These are phyloP conservation scores for Limnothrissa miodon DNA, from an alignment of 2,113 vertebrate species.

Conservation along the genomic window DNA sequence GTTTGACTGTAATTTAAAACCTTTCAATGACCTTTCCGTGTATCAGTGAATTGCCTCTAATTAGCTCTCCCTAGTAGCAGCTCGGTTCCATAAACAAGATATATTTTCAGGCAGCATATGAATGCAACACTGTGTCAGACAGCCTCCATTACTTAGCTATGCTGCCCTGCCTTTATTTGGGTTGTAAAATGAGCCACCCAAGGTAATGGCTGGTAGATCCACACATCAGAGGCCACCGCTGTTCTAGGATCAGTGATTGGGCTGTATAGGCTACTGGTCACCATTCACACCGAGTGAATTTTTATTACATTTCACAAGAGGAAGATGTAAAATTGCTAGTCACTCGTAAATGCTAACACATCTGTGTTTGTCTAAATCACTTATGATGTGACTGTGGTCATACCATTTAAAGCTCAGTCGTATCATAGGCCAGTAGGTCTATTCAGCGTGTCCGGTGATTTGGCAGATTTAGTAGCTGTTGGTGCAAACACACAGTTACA, in stretches of 20 bases:
- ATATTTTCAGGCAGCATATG: not conserved
- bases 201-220: not conserved
- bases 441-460: too few species aligned
- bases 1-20: not conserved
- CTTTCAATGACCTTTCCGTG: not conserved
- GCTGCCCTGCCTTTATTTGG: not conserved
- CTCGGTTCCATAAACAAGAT: constrained; percentile 12
- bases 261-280: not conserved
- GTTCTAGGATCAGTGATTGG: not conserved
- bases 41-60: not conserved
- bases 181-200: not conserved
- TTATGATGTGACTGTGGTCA: too few species aligned
- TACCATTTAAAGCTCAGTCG: too few species aligned
- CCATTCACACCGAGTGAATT: too few species aligned
- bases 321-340: too few species aligned
- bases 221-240: not conserved
- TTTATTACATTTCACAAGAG: too few species aligned
- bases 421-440: too few species aligned
- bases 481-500: too few species aligned
- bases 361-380: too few species aligned
- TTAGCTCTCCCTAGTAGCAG: not conserved
- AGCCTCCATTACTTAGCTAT: not conserved
- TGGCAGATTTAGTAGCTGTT: too few species aligned
- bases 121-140: not conserved
- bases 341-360: too few species aligned